Conservation (phyloP, 37 sponge, comb jelly and placozoan species). For the Mnemiopsis leidyi region DNA sequence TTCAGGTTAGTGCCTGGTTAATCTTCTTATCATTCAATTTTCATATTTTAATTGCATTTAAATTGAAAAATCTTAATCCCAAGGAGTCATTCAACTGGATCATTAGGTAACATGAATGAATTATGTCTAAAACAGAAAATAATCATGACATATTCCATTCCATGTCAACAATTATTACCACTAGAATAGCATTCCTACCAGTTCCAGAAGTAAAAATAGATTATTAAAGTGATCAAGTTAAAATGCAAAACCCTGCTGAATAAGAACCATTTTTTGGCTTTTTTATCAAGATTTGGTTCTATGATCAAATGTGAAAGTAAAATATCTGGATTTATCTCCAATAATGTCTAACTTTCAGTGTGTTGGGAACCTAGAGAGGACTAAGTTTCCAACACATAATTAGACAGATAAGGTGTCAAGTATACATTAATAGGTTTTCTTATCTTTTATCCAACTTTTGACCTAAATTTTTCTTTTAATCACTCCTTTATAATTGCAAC, state of each 20-base stretch:
- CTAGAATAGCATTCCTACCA: neutral
- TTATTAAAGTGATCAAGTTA: neutral
- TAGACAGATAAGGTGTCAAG: neutral
- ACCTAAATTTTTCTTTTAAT: too few species aligned
- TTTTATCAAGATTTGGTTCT: neutral
- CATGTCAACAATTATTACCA: too few species aligned
- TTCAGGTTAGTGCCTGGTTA: neutral
- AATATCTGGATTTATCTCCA: neutral
- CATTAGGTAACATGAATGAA: too few species aligned
- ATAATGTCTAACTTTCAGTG: neutral
- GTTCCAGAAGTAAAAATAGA: neutral
- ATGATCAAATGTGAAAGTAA: neutral
- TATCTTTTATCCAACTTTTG: too few species aligned
- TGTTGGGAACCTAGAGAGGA: neutral
- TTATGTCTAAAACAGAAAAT: too few species aligned
- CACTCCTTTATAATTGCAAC: too few species aligned
- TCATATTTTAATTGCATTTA: too few species aligned
- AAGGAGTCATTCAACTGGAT: too few species aligned
- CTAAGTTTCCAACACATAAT: conserved; percentile 5
- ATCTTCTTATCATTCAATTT: too few species aligned
- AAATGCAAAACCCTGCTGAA: neutral
- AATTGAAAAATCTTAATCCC: too few species aligned
- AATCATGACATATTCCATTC: too few species aligned
- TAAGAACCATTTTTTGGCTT: neutral
- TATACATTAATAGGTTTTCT: neutral